Conservation (phyloP, 2,113 vertebrate genomes). For the Gymnorhina tibicen region DNA sequence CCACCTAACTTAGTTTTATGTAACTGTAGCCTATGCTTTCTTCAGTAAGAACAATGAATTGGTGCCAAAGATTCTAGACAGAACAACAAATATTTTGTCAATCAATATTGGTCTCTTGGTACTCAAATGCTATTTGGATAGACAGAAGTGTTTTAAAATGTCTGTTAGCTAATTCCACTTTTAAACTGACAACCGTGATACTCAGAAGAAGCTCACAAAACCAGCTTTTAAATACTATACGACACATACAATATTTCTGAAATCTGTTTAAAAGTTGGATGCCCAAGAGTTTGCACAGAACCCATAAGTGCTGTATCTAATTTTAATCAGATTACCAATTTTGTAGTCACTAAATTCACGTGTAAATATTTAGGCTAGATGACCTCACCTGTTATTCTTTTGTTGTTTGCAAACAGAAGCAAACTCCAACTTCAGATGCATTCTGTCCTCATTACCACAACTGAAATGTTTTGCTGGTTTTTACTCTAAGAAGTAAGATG, state of each 20-base stretch:
- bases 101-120: not conserved
- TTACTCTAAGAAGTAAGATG: not conserved
- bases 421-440: not conserved
- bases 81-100: conserved; percentile 36
- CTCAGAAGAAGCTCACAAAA: not conserved
- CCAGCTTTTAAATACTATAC: not conserved
- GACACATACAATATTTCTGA: not conserved
- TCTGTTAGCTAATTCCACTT: not conserved
- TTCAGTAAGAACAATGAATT: not conserved
- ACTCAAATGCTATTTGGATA: not conserved
- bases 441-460: not conserved
- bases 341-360: not conserved
- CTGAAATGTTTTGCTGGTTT: not conserved
- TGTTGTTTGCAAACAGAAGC: not conserved
- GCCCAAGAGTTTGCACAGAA: not conserved
- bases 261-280: not conserved
- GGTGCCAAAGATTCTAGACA: conserved; percentile 7
- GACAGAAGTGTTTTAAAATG: not conserved
- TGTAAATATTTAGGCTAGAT: not conserved
- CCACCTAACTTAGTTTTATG: conserved; percentile 1
- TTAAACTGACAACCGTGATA: not conserved
- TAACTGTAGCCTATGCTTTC: not conserved
- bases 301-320: not conserved
- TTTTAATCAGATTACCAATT: not conserved
- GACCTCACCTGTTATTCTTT: not conserved